Evolutionary conservation across 2,888 invertebrate genomes (phyloP), one percentile per base, ranked within the genome.

Genomic region (Lumbricus terrestris): DNA sequence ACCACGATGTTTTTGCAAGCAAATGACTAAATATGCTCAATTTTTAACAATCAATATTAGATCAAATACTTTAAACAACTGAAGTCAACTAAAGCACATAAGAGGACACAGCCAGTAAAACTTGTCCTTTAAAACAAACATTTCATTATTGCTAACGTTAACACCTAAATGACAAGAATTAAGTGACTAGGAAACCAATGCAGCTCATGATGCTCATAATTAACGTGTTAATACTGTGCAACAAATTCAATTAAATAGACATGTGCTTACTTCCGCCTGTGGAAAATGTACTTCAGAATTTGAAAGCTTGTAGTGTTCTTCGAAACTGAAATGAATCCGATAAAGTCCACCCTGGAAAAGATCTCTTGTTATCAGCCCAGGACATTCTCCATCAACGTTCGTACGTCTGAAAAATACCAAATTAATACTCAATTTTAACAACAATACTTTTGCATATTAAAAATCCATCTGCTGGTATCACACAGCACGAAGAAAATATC

Each of bases 291-390:
- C n/a, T 85, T 85, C n/a, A 85, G 37, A 35, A 37, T 20, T 85
- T 85, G 85, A 35, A 2, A 34, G 85, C 35, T 34, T 85, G 85
- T 85, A 85, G 37, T 85, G 35, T 35, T 85, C 85, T 85, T 85
- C 85, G 4, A 33, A n/a, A 37, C 15, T 34, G 34, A 85, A 85
- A 20, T 34, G 34, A 35, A 85, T 85, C 20, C 85, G 85, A 85
- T 85, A 85, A 85, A 85, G 37, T 85, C 85, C 85, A 85, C 35
- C 37, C 34, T 85, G 85, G 37, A 85, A 85, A 85, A 85, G 85
- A 85, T 85, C 85, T 15, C 29, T 85, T 8, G 85, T 85, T 85
- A 85, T 85, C 85, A 85, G 34, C 37, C 85, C 85, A 85, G 85
- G 85, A 85, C 85, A 85, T 85, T 85, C 85, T 23, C 85, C 85